A percentile compares a stretch with the other conserved stretches of the same genome.
Conservation (phyloP, 1,140 invertebrate genomes). For the Leptonema lineaticorne region DNA sequence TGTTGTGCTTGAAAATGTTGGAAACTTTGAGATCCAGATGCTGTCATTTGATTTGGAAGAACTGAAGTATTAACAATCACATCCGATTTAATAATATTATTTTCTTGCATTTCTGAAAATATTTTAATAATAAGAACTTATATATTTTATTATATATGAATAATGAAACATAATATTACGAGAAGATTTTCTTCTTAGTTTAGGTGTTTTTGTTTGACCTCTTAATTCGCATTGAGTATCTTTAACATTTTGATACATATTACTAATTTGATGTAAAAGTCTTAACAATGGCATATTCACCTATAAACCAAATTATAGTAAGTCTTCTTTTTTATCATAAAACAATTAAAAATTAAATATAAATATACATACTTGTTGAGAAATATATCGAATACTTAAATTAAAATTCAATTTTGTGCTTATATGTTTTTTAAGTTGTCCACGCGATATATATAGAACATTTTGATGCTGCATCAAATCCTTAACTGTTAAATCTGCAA, state of each 20-base stretch:
- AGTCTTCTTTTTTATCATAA: constrained; percentile 2
- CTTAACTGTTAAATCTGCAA: constrained; percentile 86
- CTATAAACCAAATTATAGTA: constrained; percentile 47
- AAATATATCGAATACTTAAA: constrained; percentile 82
- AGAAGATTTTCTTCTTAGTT: constrained; percentile 60
- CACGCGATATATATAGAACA: constrained; percentile 80
- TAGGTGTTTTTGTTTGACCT: constrained; percentile 61
- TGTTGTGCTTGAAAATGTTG: constrained; percentile 43
- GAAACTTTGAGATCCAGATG: constrained; percentile 43
- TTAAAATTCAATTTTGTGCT: constrained; percentile 87
- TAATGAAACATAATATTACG: constrained; percentile 46
- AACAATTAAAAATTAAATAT: background rate
- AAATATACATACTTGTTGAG: constrained; percentile 69
- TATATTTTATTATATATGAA: background rate
- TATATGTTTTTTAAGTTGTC: constrained; percentile 86
- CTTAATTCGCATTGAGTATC: constrained; percentile 89
- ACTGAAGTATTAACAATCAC: constrained; percentile 16
- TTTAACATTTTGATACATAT: constrained; percentile 97
- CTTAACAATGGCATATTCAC: constrained; percentile 94
- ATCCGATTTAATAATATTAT: constrained; percentile 20
- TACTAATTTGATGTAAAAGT: constrained; percentile 92
- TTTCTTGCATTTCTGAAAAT: background rate
- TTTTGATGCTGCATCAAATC: constrained; percentile 78
- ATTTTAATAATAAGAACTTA: constrained; percentile 1
- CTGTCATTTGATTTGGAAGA: constrained; percentile 41